Evolutionary conservation across 2,113 vertebrate genomes (phyloP), one percentile per base, ranked within the genome.

Genomic region (Psephotus haematonotus): DNA sequence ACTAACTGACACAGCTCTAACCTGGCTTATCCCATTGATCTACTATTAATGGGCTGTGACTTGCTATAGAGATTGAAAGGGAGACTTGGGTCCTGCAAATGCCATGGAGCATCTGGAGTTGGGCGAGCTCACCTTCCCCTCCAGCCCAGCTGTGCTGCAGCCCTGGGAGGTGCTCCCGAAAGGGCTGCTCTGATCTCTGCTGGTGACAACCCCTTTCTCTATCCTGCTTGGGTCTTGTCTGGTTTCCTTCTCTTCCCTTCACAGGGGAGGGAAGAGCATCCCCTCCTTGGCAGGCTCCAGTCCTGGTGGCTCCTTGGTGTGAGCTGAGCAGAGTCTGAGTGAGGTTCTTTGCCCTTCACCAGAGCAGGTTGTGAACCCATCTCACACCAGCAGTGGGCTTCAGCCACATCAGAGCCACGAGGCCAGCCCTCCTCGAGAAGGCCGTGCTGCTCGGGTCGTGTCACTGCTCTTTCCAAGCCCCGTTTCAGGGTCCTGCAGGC

Each of bases 81-180:
- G n/a, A 65, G 22, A 37, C 29, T 69, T 0, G 0, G 57, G 31
- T 53, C 71, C 23, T 77, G 49, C 15, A 43, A 24, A 13, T 0
- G 0, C 71, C 3, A 0, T 59, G 44, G 35, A 55, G 39, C 13
- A 11, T 49, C 46, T 6, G 31, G 62, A 55, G 20, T 9, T 0
- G 4, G 23, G 14, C 0, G 7, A 64, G 63, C 43, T 67, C 3
- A 1, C n/a, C 6, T 43, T 41, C n/a, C 25, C 13, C 28, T 41
- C 55, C 41, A 9, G 79, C 28, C 4, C 22, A 15, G 35, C 41
- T 47, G 52, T 0, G 3, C 41, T 33, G 46, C 75, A 28, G 50
- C 53, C 33, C 20, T n/a, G 33, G 57, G 33, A 6, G 23, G 19
- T 47, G 22, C 62, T 75, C 28, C 76, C 60, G 6, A 15, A 70